Conservation (phyloP, 2,113 vertebrate species). For the Campylomormyrus numenius region DNA sequence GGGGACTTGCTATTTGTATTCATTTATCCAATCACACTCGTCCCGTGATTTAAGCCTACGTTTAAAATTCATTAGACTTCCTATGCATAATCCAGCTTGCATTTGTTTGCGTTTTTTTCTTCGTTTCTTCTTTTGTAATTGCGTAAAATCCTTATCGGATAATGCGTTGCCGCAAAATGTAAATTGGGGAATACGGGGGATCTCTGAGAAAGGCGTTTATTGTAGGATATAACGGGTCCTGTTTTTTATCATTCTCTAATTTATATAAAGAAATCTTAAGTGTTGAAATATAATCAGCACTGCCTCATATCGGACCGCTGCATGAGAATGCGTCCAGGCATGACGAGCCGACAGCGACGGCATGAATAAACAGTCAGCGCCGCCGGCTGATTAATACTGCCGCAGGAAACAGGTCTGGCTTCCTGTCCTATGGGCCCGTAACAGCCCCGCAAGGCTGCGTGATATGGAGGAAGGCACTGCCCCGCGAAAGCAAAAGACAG, state of each 20-base stretch:
- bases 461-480: conserved; percentile 34
- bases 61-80: background rate
- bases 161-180: background rate
- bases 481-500: conserved; percentile 37
- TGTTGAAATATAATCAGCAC: background rate
- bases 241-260: background rate
- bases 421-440: conserved; percentile 27
- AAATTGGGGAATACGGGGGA: background rate
- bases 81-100: background rate
- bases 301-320: background rate
- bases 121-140: background rate
- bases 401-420: conserved; percentile 46
- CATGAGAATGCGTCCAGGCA: conserved; percentile 23
- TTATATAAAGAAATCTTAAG: background rate
- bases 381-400: conserved; percentile 42
- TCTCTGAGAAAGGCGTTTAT: background rate
- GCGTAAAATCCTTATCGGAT: background rate
- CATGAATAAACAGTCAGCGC: conserved; percentile 36
- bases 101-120: background rate
- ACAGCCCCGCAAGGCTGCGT: conserved; percentile 33
- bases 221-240: background rate
- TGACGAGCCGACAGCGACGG: conserved; percentile 24
- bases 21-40: background rate
- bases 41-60: background rate
- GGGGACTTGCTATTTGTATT: background rate